phyloP scores from a whole-genome alignment of 1,140 invertebrate species.

The Oedothorax gibbosus region DNA sequence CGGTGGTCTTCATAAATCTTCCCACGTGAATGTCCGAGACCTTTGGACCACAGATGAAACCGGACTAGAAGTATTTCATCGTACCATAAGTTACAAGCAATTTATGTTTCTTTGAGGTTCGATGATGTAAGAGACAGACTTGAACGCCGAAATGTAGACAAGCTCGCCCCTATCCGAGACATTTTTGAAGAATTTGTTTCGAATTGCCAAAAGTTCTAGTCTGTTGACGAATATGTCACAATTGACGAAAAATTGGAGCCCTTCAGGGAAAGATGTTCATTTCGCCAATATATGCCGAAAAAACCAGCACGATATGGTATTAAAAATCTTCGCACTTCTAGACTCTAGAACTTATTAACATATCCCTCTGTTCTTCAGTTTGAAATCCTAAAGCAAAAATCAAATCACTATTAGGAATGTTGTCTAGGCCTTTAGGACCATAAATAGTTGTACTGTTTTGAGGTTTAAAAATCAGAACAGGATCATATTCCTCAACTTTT shows the following conservation, averaged over 20 bases:
- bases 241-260: slow-evolving; percentile 63
- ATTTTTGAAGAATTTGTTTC: slow-evolving; percentile 61
- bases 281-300: slow-evolving; percentile 61
- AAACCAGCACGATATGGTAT: slow-evolving; percentile 64
- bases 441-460: no score
- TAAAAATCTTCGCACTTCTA: no score
- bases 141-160: no score
- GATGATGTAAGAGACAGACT: slow-evolving; percentile 58
- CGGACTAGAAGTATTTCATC: slow-evolving; percentile 30
- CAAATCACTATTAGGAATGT: no score
- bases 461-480: no score
- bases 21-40: slow-evolving; percentile 8
- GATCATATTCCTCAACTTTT: no score
- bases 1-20: slow-evolving; percentile 37
- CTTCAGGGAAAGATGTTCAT: slow-evolving; percentile 61
- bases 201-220: slow-evolving; percentile 59
- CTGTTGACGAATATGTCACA: slow-evolving; percentile 50
- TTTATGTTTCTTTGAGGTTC: slow-evolving; percentile 40
- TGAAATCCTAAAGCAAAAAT: no score
- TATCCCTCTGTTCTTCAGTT: no score
- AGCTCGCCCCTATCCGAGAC: slow-evolving; percentile 45
- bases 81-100: neutral
- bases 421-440: no score
- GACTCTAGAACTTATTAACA: no score
- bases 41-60: slow-evolving; percentile 37